Conservation (phyloP, 2,113 vertebrate species). For the Promerops cafer region DNA sequence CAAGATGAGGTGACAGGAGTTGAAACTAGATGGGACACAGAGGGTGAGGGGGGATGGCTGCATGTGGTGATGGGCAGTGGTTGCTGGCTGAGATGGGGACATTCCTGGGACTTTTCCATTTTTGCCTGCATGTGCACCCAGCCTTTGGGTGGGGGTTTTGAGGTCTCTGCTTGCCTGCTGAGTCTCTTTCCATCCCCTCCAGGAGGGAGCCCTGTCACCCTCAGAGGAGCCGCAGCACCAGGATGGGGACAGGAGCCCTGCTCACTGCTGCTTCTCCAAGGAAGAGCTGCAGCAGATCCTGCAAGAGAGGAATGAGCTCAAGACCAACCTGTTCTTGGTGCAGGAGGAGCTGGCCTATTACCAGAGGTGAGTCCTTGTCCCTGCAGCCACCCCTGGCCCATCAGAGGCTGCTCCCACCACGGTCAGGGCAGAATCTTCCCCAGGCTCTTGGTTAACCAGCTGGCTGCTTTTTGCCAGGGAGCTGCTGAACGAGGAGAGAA, state of each 20-base stretch:
- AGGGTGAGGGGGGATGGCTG: background rate
- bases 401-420: background rate
- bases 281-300: slow-evolving; percentile 91
- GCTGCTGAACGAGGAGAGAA: slow-evolving; percentile 84
- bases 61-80: rapidly evolving
- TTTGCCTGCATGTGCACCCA: background rate
- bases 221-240: rapidly evolving
- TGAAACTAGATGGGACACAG: rapidly evolving
- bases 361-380: slow-evolving; percentile 77
- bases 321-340: slow-evolving; percentile 91
- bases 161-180: background rate
- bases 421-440: background rate
- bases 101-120: background rate
- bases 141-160: background rate
- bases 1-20: background rate
- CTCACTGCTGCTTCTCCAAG: slow-evolving; percentile 80
- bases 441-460: background rate
- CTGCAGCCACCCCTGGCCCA: background rate
- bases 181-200: background rate
- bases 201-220: background rate
- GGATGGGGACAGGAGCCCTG: background rate
- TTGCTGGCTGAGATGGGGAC: background rate
- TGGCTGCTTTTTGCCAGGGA: slow-evolving; percentile 74
- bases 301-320: slow-evolving; percentile 91
- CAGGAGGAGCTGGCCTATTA: slow-evolving; percentile 94